Base-by-base conservation (phyloP, 2,888 invertebrate species). In the Amphipyra tragopoginis region DNA sequence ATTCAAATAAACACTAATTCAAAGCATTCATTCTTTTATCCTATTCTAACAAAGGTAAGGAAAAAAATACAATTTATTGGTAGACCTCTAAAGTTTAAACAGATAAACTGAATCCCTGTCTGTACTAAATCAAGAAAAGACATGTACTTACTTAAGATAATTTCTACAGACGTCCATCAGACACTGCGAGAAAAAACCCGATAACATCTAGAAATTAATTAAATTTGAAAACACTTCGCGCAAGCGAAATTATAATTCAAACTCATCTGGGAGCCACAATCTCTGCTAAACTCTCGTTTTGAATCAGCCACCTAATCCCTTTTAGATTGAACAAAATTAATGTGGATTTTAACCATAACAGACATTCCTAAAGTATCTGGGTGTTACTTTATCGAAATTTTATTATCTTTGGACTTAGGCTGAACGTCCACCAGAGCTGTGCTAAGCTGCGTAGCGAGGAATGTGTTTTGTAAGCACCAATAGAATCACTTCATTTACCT, bases 321-420 rank as follows among this genome's bases (percentile, higher is more conserved):
- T 80, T 86, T 82, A 85, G 86, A 89, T 87, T 87, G 82, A 82
- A 82, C 78, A 79, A 83, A 88, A 87, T 90, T 87, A 87, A 86
- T 86, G 82, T 84, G 77, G 81, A 85, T 83, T 83, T 87, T 84
- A 75, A 86, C 83, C 82, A 79, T 77, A 84, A 81, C 82, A 83
- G 77, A 65, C 75, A 74, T 76, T 62, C 69, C 70, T 76, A 75
- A 79, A 80, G 77, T 76, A 77, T 77, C 72, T 56, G 65, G 62
- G 72, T 75, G 75, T 71, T 62, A 65, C 74, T 74, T 80, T 82
- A 84, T 84, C 82, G 75, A 72, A 79, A 81, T 82, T 78, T 80
- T 79, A 82, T 83, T 82, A 85, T 84, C 84, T 83, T 61, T 56
- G 42, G 47, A 58, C 72, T 72, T 75, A 74, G 21, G 21, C 21